These are phyloP conservation scores for Drosophila jambulina DNA, from an alignment of 1,140 invertebrate species.

Conservation along the genomic window DNA sequence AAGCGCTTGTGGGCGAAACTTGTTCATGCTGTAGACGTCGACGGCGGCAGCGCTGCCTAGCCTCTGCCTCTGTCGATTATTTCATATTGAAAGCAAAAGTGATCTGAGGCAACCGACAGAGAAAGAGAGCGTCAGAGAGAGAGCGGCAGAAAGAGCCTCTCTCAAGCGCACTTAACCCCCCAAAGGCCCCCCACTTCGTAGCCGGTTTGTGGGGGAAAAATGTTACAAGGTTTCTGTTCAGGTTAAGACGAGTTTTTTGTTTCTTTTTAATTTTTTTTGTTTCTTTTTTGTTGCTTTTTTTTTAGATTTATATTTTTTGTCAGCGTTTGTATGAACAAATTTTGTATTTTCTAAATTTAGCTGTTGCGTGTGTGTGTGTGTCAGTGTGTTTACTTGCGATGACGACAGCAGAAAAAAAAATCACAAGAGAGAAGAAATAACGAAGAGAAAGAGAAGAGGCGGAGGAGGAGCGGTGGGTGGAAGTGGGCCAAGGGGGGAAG, in stretches of 20 bases:
- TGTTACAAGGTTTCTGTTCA: slow-evolving; percentile 85
- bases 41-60: slow-evolving; percentile 16
- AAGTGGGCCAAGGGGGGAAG: slow-evolving; percentile 18
- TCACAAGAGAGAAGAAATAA: slow-evolving; percentile 11
- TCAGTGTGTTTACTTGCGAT: slow-evolving; percentile 48
- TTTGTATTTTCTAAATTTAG: slow-evolving; percentile 80
- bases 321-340: slow-evolving; percentile 61
- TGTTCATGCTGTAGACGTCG: slow-evolving; percentile 47
- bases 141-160: slow-evolving; percentile 50
- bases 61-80: slow-evolving; percentile 71
- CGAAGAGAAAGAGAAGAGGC: slow-evolving; percentile 13
- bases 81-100: slow-evolving; percentile 85
- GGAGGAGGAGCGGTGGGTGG: not conserved
- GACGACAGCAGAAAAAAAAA: slow-evolving; percentile 41
- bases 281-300: slow-evolving; percentile 27
- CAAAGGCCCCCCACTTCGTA: slow-evolving; percentile 24
- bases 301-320: slow-evolving; percentile 49
- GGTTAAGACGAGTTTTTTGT: slow-evolving; percentile 81
- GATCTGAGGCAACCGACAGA: slow-evolving; percentile 57
- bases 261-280: slow-evolving; percentile 44
- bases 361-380: slow-evolving; percentile 28
- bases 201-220: slow-evolving; percentile 79
- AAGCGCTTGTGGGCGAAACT: slow-evolving; percentile 72
- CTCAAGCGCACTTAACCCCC: slow-evolving; percentile 22
- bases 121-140: slow-evolving; percentile 32